phyloP scores from a whole-genome alignment of 2,888 invertebrate species.

The Onthophagus sagittarius region DNA sequence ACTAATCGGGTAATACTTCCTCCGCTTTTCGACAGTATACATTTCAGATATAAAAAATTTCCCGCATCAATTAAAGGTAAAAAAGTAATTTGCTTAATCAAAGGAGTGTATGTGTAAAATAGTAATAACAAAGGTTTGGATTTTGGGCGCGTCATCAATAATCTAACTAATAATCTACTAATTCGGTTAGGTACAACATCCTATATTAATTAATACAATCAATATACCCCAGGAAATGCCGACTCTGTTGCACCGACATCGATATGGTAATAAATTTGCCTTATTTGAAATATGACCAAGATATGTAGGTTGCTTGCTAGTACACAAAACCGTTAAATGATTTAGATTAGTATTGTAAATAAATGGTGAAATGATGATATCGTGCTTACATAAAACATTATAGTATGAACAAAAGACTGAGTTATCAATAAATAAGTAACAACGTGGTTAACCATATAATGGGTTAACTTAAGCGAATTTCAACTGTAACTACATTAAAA shows the following conservation, averaged over 20 bases:
- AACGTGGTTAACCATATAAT: no score
- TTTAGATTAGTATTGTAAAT: no score
- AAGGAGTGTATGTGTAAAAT: no score
- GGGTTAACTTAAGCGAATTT: no score
- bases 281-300: neutral
- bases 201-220: neutral
- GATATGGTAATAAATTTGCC: neutral
- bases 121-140: no score
- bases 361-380: no score
- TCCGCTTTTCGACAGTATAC: neutral
- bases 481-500: no score
- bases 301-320: neutral
- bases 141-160: neutral
- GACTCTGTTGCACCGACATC: neutral
- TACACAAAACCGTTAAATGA: neutral
- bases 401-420: no score
- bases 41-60: neutral
- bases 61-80: no score
- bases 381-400: no score
- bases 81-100: no score
- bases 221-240: neutral
- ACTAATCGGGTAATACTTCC: neutral
- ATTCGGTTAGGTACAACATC: neutral
- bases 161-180: neutral
- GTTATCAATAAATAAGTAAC: no score